Evolutionary conservation across 1,140 invertebrate species (phyloP).

Genomic region (Elymnias hypermnestra): DNA sequence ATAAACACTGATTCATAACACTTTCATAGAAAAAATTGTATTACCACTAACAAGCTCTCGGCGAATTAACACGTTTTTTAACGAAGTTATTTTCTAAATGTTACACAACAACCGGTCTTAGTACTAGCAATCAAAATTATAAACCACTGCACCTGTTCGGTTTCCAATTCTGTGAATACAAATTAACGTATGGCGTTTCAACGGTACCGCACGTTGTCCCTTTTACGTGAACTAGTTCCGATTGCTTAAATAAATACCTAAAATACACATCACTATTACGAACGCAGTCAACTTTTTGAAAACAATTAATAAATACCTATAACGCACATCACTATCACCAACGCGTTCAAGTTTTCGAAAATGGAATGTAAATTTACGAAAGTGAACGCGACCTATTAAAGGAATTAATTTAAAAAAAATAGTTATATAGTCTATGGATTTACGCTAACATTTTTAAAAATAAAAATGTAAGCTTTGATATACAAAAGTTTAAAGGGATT

Average conservation of each 20-base stretch:
- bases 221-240: conserved; percentile 9
- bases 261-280: conserved; percentile 6
- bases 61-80: conserved; percentile 48
- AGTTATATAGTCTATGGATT: no score
- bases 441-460: no score
- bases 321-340: no score
- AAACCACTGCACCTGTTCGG: conserved; percentile 25
- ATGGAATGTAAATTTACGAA: neutral
- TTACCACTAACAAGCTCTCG: conserved; percentile 26
- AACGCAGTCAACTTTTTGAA: neutral
- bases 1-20: conserved; percentile 51
- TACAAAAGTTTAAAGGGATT: no score
- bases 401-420: neutral
- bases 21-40: conserved; percentile 45
- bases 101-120: conserved; percentile 36
- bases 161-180: conserved; percentile 26
- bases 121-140: conserved; percentile 5
- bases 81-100: conserved; percentile 26
- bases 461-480: no score
- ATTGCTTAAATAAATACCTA: neutral
- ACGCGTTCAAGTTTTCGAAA: conserved; percentile 6
- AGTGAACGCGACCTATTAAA: neutral
- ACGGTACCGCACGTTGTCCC: conserved; percentile 13
- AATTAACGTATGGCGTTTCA: conserved; percentile 18
- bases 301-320: no score